Base-by-base conservation (phyloP, 2,113 vertebrate genomes). In the Aegotheles bennettii region DNA sequence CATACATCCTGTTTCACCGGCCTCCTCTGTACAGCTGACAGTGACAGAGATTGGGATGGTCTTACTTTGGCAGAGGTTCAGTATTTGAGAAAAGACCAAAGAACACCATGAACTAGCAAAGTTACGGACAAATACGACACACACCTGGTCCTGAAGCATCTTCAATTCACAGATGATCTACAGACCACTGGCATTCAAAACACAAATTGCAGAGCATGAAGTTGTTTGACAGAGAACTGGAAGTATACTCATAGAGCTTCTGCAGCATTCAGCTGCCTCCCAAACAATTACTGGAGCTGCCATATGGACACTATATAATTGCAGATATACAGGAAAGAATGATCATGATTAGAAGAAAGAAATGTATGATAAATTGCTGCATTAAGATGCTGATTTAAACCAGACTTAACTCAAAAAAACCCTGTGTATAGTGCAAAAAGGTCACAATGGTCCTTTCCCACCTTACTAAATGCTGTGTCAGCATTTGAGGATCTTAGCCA, bases 1-100 rank as follows among this genome's bases (percentile, higher is more conserved):
- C 35, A 59, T 2, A 51, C 0, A 0, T 11, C 28, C 13, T 56
- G 9, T 33, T 31, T 16, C 10, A n/a, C 53, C 48, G 31, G 29
- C 26, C 38, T 75, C 59, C 53, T 38, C 35, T 29, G 56, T 53
- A 57, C 31, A n/a, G 14, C 36, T 84, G 53, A 71, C 28, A 14
- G 4, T 85, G 45, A 36, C 36, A 50, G 51, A 94, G 43, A 60
- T 3, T n/a, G 40, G 25, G 35, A 71, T 31, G 13, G 42, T 54
- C 47, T 57, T 43, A n/a, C 36, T 68, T 40, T 48, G 43, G 47
- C 1, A 0, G 26, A 82, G 29, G 29, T 47, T 33, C 51, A 21
- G 10, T 23, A 25, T 82, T 59, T 73, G 35, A 91, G 61, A 31
- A 56, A 75, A 71, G 40, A 82, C 20, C 65, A 53, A 90, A 93